These are phyloP conservation scores for Drosophila nigrodunni DNA, from an alignment of 1,140 invertebrate species.

Conservation along the genomic window DNA sequence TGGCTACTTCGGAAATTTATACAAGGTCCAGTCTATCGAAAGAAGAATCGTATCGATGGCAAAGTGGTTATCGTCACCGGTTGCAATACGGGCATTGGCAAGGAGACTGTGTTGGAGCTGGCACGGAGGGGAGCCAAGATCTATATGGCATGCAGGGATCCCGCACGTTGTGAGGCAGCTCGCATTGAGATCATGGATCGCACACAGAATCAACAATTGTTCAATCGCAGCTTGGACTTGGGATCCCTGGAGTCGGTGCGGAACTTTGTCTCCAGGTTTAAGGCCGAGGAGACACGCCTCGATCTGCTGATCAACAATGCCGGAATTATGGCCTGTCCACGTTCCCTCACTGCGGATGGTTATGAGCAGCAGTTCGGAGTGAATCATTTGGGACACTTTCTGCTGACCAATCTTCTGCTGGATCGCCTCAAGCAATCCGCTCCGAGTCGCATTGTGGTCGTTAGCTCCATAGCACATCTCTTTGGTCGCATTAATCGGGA, in stretches of 20 bases:
- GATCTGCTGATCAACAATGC: constrained; percentile 97
- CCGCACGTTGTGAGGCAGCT: constrained; percentile 89
- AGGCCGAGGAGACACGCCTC: constrained; percentile 87
- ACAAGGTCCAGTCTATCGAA: constrained; percentile 72
- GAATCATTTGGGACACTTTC: constrained; percentile 93
- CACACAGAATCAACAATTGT: constrained; percentile 85
- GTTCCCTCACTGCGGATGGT: constrained; percentile 89
- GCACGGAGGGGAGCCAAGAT: constrained; percentile 91
- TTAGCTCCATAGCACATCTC: constrained; percentile 80
- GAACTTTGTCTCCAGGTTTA: constrained; percentile 82
- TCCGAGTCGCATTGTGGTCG: constrained; percentile 86
- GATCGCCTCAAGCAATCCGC: constrained; percentile 86
- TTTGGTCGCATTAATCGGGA: constrained; percentile 89
- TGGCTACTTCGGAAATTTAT: constrained; percentile 56
- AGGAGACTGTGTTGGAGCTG: constrained; percentile 92
- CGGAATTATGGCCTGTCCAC: constrained; percentile 91
- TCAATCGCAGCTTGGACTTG: constrained; percentile 90
- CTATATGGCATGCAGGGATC: constrained; percentile 94
- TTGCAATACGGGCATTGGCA: constrained; percentile 96
- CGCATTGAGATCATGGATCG: constrained; percentile 85
- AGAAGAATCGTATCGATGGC: constrained; percentile 79
- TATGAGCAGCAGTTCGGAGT: constrained; percentile 92
- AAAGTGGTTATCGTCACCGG: constrained; percentile 86
- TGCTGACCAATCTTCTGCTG: constrained; percentile 92
- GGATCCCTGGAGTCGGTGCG: constrained; percentile 89